Evolutionary conservation across 2,797 vertebrate species (phyloP).

Genomic region (Chloroceryle inda): DNA sequence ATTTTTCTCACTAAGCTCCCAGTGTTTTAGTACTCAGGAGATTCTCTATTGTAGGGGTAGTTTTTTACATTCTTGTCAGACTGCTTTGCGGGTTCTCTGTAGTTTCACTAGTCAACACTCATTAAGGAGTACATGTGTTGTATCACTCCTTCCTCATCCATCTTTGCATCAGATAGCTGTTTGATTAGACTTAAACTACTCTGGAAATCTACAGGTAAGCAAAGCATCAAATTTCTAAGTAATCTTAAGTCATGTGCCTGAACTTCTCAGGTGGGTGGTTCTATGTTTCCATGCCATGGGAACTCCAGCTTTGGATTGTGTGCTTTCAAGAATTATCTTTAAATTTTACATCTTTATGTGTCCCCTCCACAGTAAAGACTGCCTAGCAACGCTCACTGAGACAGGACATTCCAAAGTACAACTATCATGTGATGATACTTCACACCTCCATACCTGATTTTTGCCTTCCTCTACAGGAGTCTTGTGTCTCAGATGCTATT

Average conservation of each 20-base stretch:
- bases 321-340: not conserved
- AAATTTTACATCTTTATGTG: not conserved
- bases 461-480: not conserved
- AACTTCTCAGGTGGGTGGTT: not conserved
- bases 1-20: not conserved
- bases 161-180: not conserved
- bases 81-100: not conserved
- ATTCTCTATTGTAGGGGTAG: not conserved
- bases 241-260: not conserved
- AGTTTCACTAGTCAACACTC: not conserved
- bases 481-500: not conserved
- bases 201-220: not conserved
- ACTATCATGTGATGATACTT: not conserved
- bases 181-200: not conserved
- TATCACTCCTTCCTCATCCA: not conserved
- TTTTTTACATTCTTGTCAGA: not conserved
- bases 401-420: not conserved
- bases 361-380: not conserved
- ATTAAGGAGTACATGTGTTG: not conserved
- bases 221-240: not conserved
- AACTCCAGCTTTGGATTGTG: not conserved
- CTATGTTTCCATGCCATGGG: not conserved
- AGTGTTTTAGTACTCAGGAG: not conserved
- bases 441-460: not conserved
- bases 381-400: not conserved